Percentiles rank a stretch among this genome's conserved stretches.
These are phyloP conservation scores for Daubentonia madagascariensis DNA, from an alignment of 2,113 vertebrate species.

Conservation along the genomic window DNA sequence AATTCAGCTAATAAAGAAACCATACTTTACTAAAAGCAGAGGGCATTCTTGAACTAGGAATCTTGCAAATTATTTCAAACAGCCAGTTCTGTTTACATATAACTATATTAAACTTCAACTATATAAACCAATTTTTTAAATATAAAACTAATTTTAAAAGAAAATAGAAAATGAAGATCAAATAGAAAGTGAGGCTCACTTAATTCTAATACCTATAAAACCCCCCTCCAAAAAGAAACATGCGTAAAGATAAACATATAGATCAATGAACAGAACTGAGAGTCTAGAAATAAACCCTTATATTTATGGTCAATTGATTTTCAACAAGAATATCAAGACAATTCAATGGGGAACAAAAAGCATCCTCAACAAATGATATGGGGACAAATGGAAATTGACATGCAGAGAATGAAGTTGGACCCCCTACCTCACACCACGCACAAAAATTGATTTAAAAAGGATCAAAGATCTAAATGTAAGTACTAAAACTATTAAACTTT, in stretches of 20 bases:
- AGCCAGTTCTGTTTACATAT: not conserved
- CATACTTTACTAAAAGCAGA: not conserved
- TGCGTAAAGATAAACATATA: not conserved
- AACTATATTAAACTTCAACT: not conserved
- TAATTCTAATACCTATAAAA: not conserved
- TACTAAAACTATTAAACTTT: not conserved
- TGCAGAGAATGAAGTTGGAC: not conserved
- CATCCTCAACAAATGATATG: not conserved
- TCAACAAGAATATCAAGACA: not conserved
- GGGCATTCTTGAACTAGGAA: not conserved
- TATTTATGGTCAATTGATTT: slow-evolving; percentile 10
- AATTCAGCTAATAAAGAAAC: not conserved
- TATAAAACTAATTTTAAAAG: slow-evolving; percentile 9
- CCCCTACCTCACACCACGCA: not conserved
- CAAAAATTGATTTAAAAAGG: not conserved
- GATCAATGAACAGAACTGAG: not conserved
- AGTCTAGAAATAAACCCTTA: not conserved
- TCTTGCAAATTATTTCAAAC: not conserved
- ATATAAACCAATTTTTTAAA: not conserved
- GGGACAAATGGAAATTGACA: not conserved
- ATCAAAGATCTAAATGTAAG: not conserved
- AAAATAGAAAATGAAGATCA: not conserved
- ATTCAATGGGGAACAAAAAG: not conserved
- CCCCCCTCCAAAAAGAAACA: not conserved
- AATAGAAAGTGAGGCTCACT: not conserved